Evolutionary conservation across 2,797 vertebrate genomes (phyloP).

Genomic region (Acanthornis magna): DNA sequence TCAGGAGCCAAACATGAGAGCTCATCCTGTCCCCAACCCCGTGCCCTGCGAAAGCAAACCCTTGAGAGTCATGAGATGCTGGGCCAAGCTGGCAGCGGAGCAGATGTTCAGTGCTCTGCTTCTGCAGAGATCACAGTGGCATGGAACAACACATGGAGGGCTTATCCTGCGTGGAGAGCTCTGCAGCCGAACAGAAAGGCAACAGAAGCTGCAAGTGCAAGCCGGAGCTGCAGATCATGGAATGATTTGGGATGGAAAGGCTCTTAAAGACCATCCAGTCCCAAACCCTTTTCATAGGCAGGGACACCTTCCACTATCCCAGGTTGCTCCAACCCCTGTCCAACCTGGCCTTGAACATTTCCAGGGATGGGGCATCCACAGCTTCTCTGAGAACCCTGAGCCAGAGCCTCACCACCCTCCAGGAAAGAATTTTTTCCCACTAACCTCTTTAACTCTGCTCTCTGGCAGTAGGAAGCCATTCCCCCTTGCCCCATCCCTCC

Average conservation of each 20-base stretch:
- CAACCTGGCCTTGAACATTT: too few species aligned
- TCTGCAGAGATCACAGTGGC: rapidly evolving
- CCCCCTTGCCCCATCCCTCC: background rate
- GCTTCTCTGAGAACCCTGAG: background rate
- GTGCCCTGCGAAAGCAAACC: background rate
- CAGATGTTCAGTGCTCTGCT: background rate
- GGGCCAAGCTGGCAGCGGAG: background rate
- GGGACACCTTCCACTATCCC: background rate
- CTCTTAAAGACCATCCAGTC: background rate
- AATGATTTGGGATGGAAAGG: background rate
- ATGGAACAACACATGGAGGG: rapidly evolving
- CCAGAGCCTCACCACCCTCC: background rate
- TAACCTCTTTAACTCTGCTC: background rate
- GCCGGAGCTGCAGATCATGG: rapidly evolving
- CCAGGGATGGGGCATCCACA: background rate
- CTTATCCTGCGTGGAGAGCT: background rate
- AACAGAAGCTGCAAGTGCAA: background rate
- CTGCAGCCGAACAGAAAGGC: rapidly evolving
- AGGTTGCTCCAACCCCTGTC: background rate
- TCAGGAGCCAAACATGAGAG: rapidly evolving
- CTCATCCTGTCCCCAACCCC: rapidly evolving
- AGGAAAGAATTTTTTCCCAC: background rate
- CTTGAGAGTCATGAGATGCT: rapidly evolving
- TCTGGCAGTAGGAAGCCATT: background rate
- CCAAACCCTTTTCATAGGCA: background rate